Percentiles rank a stretch among this genome's conserved stretches.
phyloP scores from a whole-genome alignment of 2,113 vertebrate species.

The Cairina moschata region DNA sequence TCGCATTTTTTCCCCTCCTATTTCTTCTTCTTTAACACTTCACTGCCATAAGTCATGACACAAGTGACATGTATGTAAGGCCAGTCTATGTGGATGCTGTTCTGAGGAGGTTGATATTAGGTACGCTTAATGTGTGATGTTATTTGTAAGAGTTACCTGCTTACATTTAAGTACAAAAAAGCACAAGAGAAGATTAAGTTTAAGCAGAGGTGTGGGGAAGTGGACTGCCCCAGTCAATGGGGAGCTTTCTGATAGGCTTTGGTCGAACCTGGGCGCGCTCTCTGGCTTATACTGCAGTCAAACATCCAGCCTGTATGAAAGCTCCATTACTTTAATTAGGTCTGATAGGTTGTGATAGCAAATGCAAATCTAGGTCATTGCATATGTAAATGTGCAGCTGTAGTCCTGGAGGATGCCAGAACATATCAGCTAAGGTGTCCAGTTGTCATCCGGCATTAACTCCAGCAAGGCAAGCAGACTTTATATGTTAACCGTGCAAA shows the following conservation, averaged over 20 bases:
- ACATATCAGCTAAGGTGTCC: conserved; percentile 81
- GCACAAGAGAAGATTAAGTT: background rate
- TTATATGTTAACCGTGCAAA: background rate
- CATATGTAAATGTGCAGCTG: conserved; percentile 92
- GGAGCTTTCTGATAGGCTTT: background rate
- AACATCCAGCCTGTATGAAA: conserved; percentile 36
- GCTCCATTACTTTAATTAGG: conserved; percentile 82
- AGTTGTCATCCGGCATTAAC: conserved; percentile 76
- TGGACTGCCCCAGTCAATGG: background rate
- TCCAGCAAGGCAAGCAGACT: conserved; percentile 65
- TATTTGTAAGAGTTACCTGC: background rate
- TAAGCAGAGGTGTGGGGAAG: fast-evolving
- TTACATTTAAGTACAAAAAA: fast-evolving
- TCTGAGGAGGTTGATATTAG: fast-evolving
- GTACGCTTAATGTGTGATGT: background rate
- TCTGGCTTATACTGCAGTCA: background rate
- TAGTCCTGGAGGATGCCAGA: conserved; percentile 80
- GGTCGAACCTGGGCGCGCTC: conserved; percentile 18
- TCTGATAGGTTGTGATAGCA: conserved; percentile 82
- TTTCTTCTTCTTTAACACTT: background rate
- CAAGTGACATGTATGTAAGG: background rate
- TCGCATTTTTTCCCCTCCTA: background rate
- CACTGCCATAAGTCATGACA: background rate
- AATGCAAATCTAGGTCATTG: conserved; percentile 91
- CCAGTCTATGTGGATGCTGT: fast-evolving